Percentiles rank a stretch among this genome's conserved stretches.
Conservation (phyloP, 2,888 invertebrate genomes). For the Drosophila borborema region DNA sequence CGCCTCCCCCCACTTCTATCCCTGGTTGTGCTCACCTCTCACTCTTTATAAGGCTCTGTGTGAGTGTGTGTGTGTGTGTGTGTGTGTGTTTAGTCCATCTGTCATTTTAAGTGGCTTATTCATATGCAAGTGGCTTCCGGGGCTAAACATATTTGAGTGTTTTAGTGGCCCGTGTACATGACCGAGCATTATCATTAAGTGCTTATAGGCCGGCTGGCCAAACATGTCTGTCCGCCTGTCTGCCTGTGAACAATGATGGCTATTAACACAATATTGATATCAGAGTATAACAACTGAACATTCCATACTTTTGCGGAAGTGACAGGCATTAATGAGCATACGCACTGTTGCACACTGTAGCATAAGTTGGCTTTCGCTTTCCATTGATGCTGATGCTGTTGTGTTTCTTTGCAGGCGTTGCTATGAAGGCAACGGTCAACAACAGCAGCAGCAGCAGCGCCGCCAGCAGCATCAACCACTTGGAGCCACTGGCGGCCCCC, state of each 20-base stretch:
- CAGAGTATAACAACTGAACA: conserved; percentile 33
- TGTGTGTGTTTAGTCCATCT: conserved; percentile 69
- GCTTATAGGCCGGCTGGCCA: conserved; percentile 68
- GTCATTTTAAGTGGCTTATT: conserved; percentile 83
- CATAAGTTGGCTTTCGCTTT: conserved; percentile 30
- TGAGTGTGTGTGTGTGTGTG: conserved; percentile 23
- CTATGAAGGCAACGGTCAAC: conserved; percentile 83
- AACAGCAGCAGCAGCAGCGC: conserved; percentile 54
- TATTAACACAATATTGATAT: conserved; percentile 81
- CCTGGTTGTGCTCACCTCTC: conserved; percentile 28
- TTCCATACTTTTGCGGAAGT: conserved; percentile 33
- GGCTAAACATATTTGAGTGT: conserved; percentile 81
- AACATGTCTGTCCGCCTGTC: conserved; percentile 4
- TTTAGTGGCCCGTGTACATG: conserved; percentile 78
- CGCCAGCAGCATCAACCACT: conserved; percentile 45
- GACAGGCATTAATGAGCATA: conserved; percentile 55
- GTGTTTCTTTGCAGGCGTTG: conserved; percentile 59
- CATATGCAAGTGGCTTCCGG: conserved; percentile 82
- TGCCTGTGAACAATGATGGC: conserved; percentile 68
- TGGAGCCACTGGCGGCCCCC: conserved; percentile 61
- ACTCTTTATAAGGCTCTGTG: conserved; percentile 1
- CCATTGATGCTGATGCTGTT: background rate
- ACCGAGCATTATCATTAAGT: conserved; percentile 82
- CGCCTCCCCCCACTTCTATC: background rate
- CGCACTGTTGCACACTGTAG: conserved; percentile 50